Conservation (phyloP, 2,797 vertebrate genomes). For the Pogonophryne albipinna region DNA sequence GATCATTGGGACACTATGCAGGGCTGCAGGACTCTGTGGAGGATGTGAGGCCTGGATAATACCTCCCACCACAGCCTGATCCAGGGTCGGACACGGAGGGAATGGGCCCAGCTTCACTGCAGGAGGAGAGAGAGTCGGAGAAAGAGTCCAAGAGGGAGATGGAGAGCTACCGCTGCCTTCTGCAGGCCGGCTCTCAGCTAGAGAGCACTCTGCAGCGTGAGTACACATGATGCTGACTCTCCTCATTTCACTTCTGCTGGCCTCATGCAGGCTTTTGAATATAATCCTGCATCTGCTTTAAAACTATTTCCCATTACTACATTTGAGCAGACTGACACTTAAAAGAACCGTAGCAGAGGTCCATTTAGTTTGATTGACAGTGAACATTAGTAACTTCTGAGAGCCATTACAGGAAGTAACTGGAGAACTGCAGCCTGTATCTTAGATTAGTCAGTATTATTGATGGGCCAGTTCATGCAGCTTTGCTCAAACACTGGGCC, state of each 20-base stretch:
- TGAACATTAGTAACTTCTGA: constrained; percentile 23
- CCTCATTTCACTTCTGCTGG: constrained; percentile 29
- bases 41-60: constrained; percentile 73
- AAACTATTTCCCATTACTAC: neutral
- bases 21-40: constrained; percentile 47
- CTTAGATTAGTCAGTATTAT: constrained; percentile 34
- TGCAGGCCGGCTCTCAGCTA: constrained; percentile 88
- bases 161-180: constrained; percentile 89
- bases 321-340: neutral
- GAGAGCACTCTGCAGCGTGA: constrained; percentile 88
- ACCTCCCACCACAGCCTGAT: constrained; percentile 37
- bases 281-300: constrained; percentile 9
- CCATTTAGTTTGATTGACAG: constrained; percentile 15
- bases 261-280: constrained; percentile 14
- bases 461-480: constrained; percentile 57
- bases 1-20: constrained; percentile 23
- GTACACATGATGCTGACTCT: constrained; percentile 65
- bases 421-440: constrained; percentile 23
- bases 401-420: constrained; percentile 21
- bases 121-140: constrained; percentile 74
- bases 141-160: constrained; percentile 84
- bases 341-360: neutral
- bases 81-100: constrained; percentile 52
- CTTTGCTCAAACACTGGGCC: constrained; percentile 48
- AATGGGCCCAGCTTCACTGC: constrained; percentile 83